Conservation (phyloP, 2,797 vertebrate genomes). For the Odontamblyopus lacepedii region DNA sequence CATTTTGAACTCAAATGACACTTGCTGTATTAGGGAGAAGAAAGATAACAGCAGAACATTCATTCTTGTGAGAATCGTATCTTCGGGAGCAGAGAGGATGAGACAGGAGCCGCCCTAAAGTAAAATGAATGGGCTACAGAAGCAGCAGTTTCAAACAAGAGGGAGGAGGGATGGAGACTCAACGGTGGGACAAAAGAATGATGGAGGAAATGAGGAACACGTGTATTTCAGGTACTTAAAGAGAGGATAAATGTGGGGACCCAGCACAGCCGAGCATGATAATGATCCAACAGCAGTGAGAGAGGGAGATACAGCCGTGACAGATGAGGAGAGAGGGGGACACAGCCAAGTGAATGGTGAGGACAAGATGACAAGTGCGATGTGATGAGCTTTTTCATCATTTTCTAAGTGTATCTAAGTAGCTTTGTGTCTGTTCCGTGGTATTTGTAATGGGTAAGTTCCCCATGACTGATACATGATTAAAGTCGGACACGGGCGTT, state of each 20-base stretch:
- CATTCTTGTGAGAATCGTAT: slow-evolving; percentile 42
- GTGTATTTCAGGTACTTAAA: slow-evolving; percentile 48
- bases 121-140: slow-evolving; percentile 39
- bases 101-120: slow-evolving; percentile 27
- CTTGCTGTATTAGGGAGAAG: slow-evolving; percentile 30
- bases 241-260: slow-evolving; percentile 63
- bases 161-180: slow-evolving; percentile 16
- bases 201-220: slow-evolving; percentile 37
- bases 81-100: slow-evolving; percentile 31
- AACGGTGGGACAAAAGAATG: slow-evolving; percentile 13
- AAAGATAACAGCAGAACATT: slow-evolving; percentile 34
- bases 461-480: neutral
- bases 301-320: slow-evolving; percentile 62
- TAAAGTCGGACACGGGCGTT: neutral
- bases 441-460: neutral
- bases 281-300: slow-evolving; percentile 59
- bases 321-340: slow-evolving; percentile 52
- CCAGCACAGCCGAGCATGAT: slow-evolving; percentile 50
- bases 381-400: slow-evolving; percentile 40
- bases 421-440: slow-evolving; percentile 18
- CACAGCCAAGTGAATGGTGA: slow-evolving; percentile 44
- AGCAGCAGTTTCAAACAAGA: slow-evolving; percentile 30
- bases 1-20: neutral
- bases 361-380: slow-evolving; percentile 69
- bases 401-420: slow-evolving; percentile 12